phyloP scores from a whole-genome alignment of 2,888 invertebrate genomes.

The Dynastes grantii region DNA sequence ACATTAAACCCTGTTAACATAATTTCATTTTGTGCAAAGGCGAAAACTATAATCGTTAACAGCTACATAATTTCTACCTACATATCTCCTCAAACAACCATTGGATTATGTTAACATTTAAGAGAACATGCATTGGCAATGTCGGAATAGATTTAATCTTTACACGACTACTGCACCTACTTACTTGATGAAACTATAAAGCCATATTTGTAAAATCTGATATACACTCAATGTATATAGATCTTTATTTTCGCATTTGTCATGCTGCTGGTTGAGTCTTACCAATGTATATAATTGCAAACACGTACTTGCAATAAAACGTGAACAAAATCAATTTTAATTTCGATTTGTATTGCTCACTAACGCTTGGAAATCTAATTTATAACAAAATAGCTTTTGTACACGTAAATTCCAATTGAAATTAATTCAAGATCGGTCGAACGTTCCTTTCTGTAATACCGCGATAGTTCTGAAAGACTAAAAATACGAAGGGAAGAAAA shows the following conservation, averaged over 20 bases:
- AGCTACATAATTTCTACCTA: constrained; percentile 13
- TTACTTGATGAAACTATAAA: constrained; percentile 11
- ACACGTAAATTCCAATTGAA: neutral
- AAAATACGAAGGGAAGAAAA: constrained; percentile 20
- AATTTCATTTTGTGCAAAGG: neutral
- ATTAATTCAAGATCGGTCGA: neutral
- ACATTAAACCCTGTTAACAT: neutral
- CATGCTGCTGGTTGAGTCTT: neutral
- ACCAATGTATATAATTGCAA: neutral
- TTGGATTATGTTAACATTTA: constrained; percentile 12
- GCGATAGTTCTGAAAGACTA: constrained; percentile 1
- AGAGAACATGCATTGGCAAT: constrained; percentile 16
- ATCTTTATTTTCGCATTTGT: neutral
- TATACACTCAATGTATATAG: neutral
- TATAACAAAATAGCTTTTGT: neutral
- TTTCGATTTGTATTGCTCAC: neutral
- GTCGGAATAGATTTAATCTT: constrained; percentile 16
- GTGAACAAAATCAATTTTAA: neutral
- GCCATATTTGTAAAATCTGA: neutral
- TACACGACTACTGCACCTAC: constrained; percentile 4
- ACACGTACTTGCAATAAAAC: neutral
- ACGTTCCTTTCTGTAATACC: neutral
- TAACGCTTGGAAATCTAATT: neutral
- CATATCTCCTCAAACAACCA: constrained; percentile 7
- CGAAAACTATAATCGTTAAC: neutral